Evolutionary conservation across 1,140 invertebrate species (phyloP).

Genomic region (Popillia japonica): DNA sequence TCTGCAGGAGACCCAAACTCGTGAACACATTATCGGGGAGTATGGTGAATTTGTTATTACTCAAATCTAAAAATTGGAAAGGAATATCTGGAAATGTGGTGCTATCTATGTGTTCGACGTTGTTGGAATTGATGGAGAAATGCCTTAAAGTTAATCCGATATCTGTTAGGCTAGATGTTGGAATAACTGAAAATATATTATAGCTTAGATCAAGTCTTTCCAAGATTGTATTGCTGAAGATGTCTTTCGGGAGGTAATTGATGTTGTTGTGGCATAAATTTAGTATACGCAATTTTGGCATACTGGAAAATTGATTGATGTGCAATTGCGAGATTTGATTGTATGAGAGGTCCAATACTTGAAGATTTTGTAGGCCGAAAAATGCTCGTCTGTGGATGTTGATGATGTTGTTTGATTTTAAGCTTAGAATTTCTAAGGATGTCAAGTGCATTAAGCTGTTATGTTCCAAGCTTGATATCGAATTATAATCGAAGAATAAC

Average conservation of each 20-base stretch:
- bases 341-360: slow-evolving; percentile 80
- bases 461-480: slow-evolving; percentile 73
- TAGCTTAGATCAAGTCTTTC: slow-evolving; percentile 82
- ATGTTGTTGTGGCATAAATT: slow-evolving; percentile 81
- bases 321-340: slow-evolving; percentile 81
- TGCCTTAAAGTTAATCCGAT: slow-evolving; percentile 78
- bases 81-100: slow-evolving; percentile 86
- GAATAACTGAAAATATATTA: slow-evolving; percentile 81
- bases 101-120: slow-evolving; percentile 85
- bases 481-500: slow-evolving; percentile 78
- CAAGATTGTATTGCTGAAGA: slow-evolving; percentile 80
- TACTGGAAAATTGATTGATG: slow-evolving; percentile 82
- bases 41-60: slow-evolving; percentile 82
- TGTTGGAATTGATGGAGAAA: slow-evolving; percentile 81
- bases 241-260: slow-evolving; percentile 77
- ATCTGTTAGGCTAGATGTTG: slow-evolving; percentile 74
- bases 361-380: slow-evolving; percentile 74
- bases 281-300: slow-evolving; percentile 77
- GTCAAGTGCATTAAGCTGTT: slow-evolving; percentile 75
- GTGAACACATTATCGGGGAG: slow-evolving; percentile 90
- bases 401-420: slow-evolving; percentile 78
- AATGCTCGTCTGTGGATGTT: slow-evolving; percentile 79
- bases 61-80: slow-evolving; percentile 79
- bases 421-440: slow-evolving; percentile 75
- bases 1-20: slow-evolving; percentile 78